A percentile compares a stretch with the other conserved stretches of the same genome.
Evolutionary conservation across 2,113 vertebrate species (phyloP).

Genomic region (Felis chaus): DNA sequence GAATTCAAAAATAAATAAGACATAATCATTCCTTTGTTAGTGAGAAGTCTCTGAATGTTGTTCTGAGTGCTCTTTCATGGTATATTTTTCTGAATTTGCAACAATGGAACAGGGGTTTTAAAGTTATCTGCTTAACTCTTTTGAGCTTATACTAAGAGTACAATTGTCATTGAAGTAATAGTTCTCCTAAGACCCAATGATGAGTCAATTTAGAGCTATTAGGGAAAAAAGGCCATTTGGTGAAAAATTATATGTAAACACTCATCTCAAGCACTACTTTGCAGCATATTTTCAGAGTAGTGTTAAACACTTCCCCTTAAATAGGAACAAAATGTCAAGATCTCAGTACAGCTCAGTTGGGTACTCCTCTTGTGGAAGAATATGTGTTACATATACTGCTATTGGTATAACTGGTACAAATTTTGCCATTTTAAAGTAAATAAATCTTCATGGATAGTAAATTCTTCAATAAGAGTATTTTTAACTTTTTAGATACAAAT

Average conservation of each 20-base stretch:
- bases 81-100: conserved; percentile 48
- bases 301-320: background rate
- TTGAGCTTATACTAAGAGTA: conserved; percentile 68
- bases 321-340: background rate
- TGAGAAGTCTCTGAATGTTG: background rate
- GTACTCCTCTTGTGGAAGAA: background rate
- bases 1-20: conserved; percentile 14
- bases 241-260: conserved; percentile 62
- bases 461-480: background rate
- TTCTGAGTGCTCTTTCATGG: background rate
- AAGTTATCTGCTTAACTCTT: conserved; percentile 50
- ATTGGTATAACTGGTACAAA: background rate
- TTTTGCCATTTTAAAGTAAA: background rate
- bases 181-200: conserved; percentile 57
- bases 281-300: background rate
- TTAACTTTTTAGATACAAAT: background rate
- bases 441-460: background rate
- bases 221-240: conserved; percentile 54
- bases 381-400: no score
- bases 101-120: background rate
- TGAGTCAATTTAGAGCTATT: conserved; percentile 68
- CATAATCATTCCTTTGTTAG: background rate
- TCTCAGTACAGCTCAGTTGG: background rate
- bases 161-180: conserved; percentile 60
- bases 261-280: background rate